Base-by-base conservation (phyloP, 2,113 vertebrate species). In the Cebus imitator region DNA sequence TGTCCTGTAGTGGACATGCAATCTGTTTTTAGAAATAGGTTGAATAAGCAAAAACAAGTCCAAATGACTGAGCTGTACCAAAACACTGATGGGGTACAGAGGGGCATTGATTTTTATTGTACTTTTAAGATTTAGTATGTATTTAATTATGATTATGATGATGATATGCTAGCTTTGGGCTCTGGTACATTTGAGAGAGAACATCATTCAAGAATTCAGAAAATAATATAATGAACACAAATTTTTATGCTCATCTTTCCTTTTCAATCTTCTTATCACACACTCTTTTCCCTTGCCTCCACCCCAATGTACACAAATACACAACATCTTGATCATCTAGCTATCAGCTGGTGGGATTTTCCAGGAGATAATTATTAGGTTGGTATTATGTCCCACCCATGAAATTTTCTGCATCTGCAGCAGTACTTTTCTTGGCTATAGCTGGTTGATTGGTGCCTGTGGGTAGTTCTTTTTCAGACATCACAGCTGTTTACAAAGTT, bases 321-420 rank as follows among this genome's bases (percentile, higher is more conserved):
- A 45, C 10, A 58, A 30, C 2, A 6, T 61, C 23, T 43, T 52
- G 79, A 37, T 86, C 30, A 7, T 72, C 72, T 76, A 43, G 43
- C 32, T 78, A 9, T 61, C 23, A 76, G 55, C 32, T 50, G 78
- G 70, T 30, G 61, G 61, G 13, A 0, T 37, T 3, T 83, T 80
- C 83, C 61, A 45, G 73, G 20, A 32, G 43, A 3, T 35, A 45
- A 50, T 73, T 16, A 23, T 8, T 75, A 58, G 2, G 27, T 50
- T 66, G 11, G 8, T 11, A n/a, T 7, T 0, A 1, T 45, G 10
- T 27, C 35, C 27, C 30, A 79, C 4, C 16, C 50, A 3, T 0
- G 50, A 17, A 0, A 0, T 85, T 76, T 45, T 16, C 68, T 83
- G 66, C 64, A 83, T 66, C 58, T 35, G 6, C 16, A 32, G 25